Evolutionary conservation across 2,113 vertebrate genomes (phyloP).

Genomic region (Elachura formosa): DNA sequence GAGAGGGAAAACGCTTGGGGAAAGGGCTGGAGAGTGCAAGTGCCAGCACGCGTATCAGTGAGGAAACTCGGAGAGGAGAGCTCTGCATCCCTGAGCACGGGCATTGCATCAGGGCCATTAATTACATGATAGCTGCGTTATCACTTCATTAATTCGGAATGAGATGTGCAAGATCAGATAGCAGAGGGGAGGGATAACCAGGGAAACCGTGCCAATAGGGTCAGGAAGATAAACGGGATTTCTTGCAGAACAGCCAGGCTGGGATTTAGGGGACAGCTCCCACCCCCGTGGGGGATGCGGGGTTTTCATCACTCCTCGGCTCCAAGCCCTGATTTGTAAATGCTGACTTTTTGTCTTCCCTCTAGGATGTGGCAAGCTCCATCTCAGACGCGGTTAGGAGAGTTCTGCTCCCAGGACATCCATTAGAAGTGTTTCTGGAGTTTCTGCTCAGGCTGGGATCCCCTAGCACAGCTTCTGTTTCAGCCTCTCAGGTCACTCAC

Average conservation of each 20-base stretch:
- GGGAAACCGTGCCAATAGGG: background rate
- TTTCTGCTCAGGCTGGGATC: background rate
- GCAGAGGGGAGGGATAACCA: background rate
- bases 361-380: background rate
- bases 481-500: rapidly evolving
- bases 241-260: background rate
- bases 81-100: background rate
- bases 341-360: background rate
- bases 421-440: background rate
- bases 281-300: background rate
- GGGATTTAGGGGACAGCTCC: background rate
- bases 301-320: rapidly evolving
- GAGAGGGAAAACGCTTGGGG: background rate
- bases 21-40: background rate
- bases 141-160: background rate
- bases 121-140: background rate
- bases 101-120: constrained; percentile 13
- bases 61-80: background rate
- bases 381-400: background rate
- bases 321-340: background rate
- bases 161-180: constrained; percentile 40
- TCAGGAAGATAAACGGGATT: background rate
- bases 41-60: background rate
- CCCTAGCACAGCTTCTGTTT: background rate
- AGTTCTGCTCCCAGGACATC: background rate